phyloP scores from a whole-genome alignment of 2,113 vertebrate genomes.

The Harpagus bidentatus region DNA sequence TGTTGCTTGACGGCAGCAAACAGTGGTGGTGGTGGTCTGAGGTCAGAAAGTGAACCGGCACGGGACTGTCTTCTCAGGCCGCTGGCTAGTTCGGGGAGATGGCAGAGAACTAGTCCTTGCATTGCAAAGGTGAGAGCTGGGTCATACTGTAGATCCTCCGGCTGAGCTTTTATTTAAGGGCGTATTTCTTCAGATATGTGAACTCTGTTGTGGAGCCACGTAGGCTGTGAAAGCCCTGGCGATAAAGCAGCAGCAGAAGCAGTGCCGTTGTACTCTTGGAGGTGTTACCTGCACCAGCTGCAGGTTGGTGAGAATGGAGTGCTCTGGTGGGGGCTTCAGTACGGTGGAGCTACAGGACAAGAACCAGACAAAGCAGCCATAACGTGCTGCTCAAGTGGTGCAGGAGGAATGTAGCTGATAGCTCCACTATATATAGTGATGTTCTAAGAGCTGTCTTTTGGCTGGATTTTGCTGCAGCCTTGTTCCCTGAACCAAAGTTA shows the following conservation, averaged over 20 bases:
- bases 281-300: neutral
- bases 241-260: neutral
- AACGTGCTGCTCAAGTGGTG: neutral
- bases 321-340: neutral
- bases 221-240: neutral
- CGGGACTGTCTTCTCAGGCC: accelerated
- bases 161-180: neutral
- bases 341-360: neutral
- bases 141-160: neutral
- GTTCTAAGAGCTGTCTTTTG: neutral
- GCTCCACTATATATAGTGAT: neutral
- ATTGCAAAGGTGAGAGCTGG: neutral
- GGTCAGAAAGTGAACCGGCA: neutral
- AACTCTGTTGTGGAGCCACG: accelerated
- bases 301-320: accelerated
- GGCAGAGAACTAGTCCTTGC: neutral
- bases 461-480: neutral
- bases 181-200: neutral
- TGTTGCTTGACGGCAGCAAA: neutral
- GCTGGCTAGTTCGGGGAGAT: accelerated
- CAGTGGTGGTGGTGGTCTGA: neutral
- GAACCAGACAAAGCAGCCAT: neutral
- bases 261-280: neutral
- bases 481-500: neutral
- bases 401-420: slow-evolving; percentile 16